Base-by-base conservation (phyloP, 1,140 invertebrate genomes). In the Drosophila oshimai region DNA sequence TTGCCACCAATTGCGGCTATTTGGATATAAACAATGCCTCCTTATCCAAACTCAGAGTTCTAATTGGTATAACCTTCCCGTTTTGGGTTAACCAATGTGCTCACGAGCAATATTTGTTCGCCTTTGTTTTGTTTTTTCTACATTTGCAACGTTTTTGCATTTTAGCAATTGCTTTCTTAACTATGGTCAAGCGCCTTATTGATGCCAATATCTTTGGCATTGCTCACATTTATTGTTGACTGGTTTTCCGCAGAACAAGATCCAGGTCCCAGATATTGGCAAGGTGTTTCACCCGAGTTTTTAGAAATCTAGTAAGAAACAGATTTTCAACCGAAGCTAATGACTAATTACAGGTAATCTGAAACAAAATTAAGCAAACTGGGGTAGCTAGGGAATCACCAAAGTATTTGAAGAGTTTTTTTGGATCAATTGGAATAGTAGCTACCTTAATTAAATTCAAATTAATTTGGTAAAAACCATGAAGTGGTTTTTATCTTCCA, bases 181-280 rank as follows among this genome's bases (percentile, higher is more conserved):
- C 12, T 37, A 20, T 49, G 41, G 18, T 46, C 36, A 36, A 65
- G 4, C 10, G 20, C 24, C 26, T 51, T 31, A 24, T 47, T 68
- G 44, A 20, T 69, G 47, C 28, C 34, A 74, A 61, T 78, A 54
- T 45, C 46, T 51, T 42, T 57, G 17, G 12, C 46, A 74, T 74
- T 78, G 70, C 36, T 80, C 70, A 80, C 13, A 20, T 22, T 18
- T 17, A n/a, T 18, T 34, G 26, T 46, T 31, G 10, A 45, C 29
- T 71, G 6, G n/a, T 12, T 73, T 57, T 55, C 17, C 36, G 29
- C 17, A 49, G 33, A 47, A 42, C 20, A 15, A 44, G 34, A 18
- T 9, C 17, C 9, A 29, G 6, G 9, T 9, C 10, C 6, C 28
- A 22, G 10, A 6, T 31, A 46, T 37, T 54, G 7, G 12, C 24